These are phyloP conservation scores for Portevinia maculata DNA, from an alignment of 2,888 invertebrate species.

Conservation along the genomic window DNA sequence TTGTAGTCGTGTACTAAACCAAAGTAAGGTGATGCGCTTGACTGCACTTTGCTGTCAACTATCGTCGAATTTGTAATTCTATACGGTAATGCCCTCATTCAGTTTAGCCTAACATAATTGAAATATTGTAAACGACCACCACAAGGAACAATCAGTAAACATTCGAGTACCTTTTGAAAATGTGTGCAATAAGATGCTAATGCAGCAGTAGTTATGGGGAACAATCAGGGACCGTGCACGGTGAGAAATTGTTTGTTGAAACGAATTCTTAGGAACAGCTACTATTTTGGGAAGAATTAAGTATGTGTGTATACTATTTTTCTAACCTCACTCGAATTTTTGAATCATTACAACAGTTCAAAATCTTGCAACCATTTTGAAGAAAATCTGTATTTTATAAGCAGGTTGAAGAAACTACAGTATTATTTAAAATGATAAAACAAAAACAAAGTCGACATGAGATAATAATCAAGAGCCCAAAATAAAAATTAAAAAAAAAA, in stretches of 20 bases:
- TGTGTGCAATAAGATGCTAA: slow-evolving; percentile 27
- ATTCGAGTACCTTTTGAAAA: slow-evolving; percentile 20
- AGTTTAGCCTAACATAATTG: slow-evolving; percentile 42
- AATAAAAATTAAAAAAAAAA: no score
- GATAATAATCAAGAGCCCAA: no score
- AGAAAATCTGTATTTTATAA: no score
- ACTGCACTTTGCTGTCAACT: slow-evolving; percentile 9
- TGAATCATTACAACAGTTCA: neutral
- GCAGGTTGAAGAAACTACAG: no score
- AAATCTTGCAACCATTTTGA: no score
- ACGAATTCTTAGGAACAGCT: no score
- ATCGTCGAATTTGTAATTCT: slow-evolving; percentile 12
- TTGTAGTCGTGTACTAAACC: slow-evolving; percentile 5
- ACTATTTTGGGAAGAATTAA: no score
- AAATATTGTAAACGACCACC: slow-evolving; percentile 33
- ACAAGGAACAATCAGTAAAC: slow-evolving; percentile 32
- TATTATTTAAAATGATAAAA: no score
- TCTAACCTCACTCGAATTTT: no score
- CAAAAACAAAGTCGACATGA: no score
- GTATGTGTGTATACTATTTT: no score
- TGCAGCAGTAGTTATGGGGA: slow-evolving; percentile 19
- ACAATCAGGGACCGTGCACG: no score
- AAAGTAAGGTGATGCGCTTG: slow-evolving; percentile 40
- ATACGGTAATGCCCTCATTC: slow-evolving; percentile 40
- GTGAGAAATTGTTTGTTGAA: slow-evolving; percentile 1